Evolutionary conservation across 2,888 invertebrate species (phyloP).

Genomic region (Belgica antarctica): DNA sequence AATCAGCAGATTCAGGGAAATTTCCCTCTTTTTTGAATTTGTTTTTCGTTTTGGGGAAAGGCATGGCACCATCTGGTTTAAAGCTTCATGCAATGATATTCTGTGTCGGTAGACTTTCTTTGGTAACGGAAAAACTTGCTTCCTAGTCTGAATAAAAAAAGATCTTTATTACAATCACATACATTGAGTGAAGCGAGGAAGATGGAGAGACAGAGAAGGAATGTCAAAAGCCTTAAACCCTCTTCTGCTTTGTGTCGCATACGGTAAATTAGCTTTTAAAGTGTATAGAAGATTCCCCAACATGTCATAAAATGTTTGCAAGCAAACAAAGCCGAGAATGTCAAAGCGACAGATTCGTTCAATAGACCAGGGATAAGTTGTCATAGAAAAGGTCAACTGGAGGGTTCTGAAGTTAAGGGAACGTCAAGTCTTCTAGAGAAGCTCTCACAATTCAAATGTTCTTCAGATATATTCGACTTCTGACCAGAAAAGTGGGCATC

Average conservation of each 20-base stretch:
- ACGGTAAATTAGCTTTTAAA: slow-evolving; percentile 43
- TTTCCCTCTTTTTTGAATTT: neutral
- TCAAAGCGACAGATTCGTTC: slow-evolving; percentile 39
- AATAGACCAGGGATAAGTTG: slow-evolving; percentile 32
- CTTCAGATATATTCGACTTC: no score
- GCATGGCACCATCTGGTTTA: slow-evolving; percentile 39
- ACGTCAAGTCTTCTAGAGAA: no score
- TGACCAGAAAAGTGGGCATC: no score
- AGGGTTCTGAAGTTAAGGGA: no score
- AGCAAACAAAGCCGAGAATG: neutral
- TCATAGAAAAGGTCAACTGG: no score
- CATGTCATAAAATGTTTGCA: slow-evolving; percentile 43
- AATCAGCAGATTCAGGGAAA: slow-evolving; percentile 39
- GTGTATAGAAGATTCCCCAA: slow-evolving; percentile 33
- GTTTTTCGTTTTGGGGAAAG: neutral
- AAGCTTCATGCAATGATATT: slow-evolving; percentile 33
- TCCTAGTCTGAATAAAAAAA: neutral
- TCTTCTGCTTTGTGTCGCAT: slow-evolving; percentile 25
- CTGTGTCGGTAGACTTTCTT: slow-evolving; percentile 16
- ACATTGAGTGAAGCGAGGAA: neutral
- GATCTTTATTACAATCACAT: slow-evolving; percentile 20
- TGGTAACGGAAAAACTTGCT: neutral
- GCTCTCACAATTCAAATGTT: no score
- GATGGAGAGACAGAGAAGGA: neutral
- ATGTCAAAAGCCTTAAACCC: slow-evolving; percentile 14